A percentile compares a stretch with the other conserved stretches of the same genome.
These are phyloP conservation scores for Enteromius anoplus DNA, from an alignment of 2,797 vertebrate genomes.

Conservation along the genomic window DNA sequence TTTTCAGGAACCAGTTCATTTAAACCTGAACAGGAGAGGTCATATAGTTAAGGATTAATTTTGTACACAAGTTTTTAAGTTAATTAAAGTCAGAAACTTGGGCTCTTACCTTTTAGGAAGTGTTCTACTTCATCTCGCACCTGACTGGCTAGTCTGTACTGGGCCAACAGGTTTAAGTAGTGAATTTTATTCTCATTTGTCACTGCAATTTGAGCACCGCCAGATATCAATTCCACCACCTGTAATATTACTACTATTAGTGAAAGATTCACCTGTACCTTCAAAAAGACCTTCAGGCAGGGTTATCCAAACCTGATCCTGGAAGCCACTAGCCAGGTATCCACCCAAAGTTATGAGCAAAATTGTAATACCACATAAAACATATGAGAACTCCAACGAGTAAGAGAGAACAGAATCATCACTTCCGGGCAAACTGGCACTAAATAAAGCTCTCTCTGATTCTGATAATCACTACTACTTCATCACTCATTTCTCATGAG, in stretches of 20 bases:
- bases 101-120: slow-evolving; percentile 92
- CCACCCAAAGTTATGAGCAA: too few species aligned
- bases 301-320: not conserved
- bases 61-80: not conserved
- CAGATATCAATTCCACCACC: slow-evolving; percentile 93
- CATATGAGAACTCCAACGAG: too few species aligned
- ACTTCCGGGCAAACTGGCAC: too few species aligned
- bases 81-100: not conserved
- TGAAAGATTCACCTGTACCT: not conserved
- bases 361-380: too few species aligned
- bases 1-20: slow-evolving; percentile 98
- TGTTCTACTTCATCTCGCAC: slow-evolving; percentile 98
- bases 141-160: slow-evolving; percentile 94
- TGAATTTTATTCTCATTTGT: slow-evolving; percentile 98
- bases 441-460: too few species aligned
- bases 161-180: slow-evolving; percentile 94
- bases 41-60: slow-evolving; percentile 43
- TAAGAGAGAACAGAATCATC: too few species aligned
- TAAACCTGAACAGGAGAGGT: slow-evolving; percentile 81
- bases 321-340: not conserved
- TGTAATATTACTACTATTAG: slow-evolving; percentile 62
- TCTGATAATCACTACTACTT: too few species aligned
- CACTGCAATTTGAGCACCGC: slow-evolving; percentile 90
- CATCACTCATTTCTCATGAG: too few species aligned
- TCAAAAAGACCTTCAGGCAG: not conserved